Conservation (phyloP, 1,140 invertebrate species). For the Chrysomallon squamiferum region DNA sequence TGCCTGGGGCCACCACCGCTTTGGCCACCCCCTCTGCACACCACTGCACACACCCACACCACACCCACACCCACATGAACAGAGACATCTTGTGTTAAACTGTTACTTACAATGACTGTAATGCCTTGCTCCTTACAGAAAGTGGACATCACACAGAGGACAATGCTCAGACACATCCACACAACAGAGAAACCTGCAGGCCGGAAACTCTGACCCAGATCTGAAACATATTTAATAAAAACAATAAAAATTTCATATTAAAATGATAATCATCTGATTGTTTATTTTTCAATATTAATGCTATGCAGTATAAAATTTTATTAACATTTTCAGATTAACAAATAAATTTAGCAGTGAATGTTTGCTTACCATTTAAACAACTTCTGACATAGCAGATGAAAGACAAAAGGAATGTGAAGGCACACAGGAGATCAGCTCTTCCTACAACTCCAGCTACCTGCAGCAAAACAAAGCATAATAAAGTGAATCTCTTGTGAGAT, state of each 20-base stretch:
- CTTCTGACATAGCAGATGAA: slow-evolving; percentile 76
- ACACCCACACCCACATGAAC: too few relatives aligned
- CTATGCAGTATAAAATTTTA: neutral
- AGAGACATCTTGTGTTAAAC: too few relatives aligned
- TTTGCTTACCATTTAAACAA: slow-evolving; percentile 40
- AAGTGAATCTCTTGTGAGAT: neutral
- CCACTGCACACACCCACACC: too few relatives aligned
- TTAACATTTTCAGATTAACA: neutral
- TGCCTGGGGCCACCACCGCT: too few relatives aligned
- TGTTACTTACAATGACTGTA: slow-evolving; percentile 79
- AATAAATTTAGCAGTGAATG: neutral
- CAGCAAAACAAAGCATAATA: slow-evolving; percentile 14
- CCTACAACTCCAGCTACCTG: slow-evolving; percentile 97
- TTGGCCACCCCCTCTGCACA: too few relatives aligned
- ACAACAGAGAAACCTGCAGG: slow-evolving; percentile 31
- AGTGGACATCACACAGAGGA: slow-evolving; percentile 69
- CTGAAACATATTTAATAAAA: neutral
- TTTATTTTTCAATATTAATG: neutral
- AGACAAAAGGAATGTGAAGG: slow-evolving; percentile 77
- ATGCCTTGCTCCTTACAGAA: slow-evolving; percentile 94
- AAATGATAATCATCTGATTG: neutral
- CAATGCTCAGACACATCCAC: slow-evolving; percentile 33
- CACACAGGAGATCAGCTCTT: slow-evolving; percentile 86
- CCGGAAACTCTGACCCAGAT: slow-evolving; percentile 5
- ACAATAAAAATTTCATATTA: neutral